Percentiles rank a stretch among this genome's conserved stretches.
Conservation (phyloP, 2,113 vertebrate genomes). For the Istiophorus platypterus region DNA sequence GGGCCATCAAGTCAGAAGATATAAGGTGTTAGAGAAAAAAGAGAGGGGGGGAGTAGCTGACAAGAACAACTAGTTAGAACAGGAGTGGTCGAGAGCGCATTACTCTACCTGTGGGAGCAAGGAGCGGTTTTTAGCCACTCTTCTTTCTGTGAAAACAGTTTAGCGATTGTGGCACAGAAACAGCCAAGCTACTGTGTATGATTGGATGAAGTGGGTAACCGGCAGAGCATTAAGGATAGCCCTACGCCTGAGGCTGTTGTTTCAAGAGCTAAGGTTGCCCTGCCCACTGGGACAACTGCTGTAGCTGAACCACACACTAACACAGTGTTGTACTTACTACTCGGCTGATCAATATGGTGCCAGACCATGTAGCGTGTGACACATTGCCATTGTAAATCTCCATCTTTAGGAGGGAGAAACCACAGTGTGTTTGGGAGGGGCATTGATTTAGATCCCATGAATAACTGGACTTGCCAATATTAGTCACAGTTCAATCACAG, state of each 20-base stretch:
- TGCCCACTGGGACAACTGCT: constrained; percentile 46
- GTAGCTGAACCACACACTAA: constrained; percentile 22
- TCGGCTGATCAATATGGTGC: constrained; percentile 45
- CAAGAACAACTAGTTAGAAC: constrained; percentile 29
- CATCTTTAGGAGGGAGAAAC: constrained; percentile 12
- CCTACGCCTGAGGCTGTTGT: constrained; percentile 51
- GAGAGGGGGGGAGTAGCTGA: constrained; percentile 1
- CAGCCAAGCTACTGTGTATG: constrained; percentile 21
- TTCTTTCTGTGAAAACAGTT: constrained; percentile 40
- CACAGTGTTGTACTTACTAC: constrained; percentile 25
- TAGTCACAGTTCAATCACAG: constrained; percentile 15
- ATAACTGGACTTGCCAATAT: constrained; percentile 25
- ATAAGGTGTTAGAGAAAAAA: constrained; percentile 25
- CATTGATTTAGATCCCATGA: constrained; percentile 17
- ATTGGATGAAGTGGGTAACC: constrained; percentile 61
- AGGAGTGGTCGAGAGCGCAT: constrained; percentile 27
- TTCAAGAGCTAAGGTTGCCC: constrained; percentile 43
- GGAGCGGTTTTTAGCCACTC: constrained; percentile 22
- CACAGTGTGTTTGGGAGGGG: background rate
- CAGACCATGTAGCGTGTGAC: constrained; percentile 20
- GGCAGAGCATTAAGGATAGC: constrained; percentile 57
- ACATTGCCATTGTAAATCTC: constrained; percentile 3
- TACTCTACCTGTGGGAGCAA: constrained; percentile 23
- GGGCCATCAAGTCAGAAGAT: constrained; percentile 10
- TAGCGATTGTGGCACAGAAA: constrained; percentile 52